Percentiles rank a stretch among this genome's conserved stretches.
Conservation (phyloP, 2,888 invertebrate genomes). For the Ectropis crepuscularia region DNA sequence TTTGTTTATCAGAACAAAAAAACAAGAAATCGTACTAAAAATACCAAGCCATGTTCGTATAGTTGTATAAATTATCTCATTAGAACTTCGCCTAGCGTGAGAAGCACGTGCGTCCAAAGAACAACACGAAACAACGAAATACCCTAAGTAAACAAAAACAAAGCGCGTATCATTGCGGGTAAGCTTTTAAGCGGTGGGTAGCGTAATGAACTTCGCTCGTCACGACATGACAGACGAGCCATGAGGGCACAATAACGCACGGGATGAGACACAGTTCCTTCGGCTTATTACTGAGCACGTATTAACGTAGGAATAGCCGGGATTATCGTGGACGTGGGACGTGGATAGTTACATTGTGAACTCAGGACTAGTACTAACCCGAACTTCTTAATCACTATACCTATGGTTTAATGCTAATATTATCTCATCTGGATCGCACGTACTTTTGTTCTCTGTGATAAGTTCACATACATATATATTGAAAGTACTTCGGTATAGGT, state of each 20-base stretch:
- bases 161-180: slow-evolving; percentile 13
- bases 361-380: no score
- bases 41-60: no score
- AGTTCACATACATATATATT: no score
- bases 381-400: no score
- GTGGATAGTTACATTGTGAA: background rate
- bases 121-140: background rate
- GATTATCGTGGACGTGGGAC: background rate
- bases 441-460: no score
- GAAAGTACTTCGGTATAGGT: no score
- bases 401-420: no score
- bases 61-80: no score
- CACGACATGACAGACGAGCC: slow-evolving; percentile 4
- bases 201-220: slow-evolving; percentile 16
- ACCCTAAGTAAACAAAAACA: slow-evolving; percentile 15
- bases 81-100: background rate
- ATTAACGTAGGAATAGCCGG: background rate
- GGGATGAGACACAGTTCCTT: slow-evolving; percentile 4
- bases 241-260: slow-evolving; percentile 11
- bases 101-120: background rate
- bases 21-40: no score
- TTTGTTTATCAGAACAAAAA: no score
- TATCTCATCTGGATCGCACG: no score
- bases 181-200: slow-evolving; percentile 18
- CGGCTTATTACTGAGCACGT: background rate